Evolutionary conservation across 2,797 vertebrate species (phyloP).

Genomic region (Sebastiscus albofasciatus): DNA sequence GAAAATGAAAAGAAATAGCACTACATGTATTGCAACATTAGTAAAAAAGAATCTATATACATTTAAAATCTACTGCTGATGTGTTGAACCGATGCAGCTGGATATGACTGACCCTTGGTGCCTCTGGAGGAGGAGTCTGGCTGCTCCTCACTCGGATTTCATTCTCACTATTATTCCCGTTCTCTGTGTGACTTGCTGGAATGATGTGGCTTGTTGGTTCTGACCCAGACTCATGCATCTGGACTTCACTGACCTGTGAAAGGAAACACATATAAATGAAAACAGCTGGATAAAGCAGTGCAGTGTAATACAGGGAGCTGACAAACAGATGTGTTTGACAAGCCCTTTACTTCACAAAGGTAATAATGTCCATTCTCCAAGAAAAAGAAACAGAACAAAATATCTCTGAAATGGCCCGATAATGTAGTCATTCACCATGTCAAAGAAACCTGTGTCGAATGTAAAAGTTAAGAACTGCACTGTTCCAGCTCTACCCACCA

Average conservation of each 20-base stretch:
- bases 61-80: neutral
- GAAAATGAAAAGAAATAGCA: neutral
- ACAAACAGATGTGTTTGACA: neutral
- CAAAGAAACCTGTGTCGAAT: slow-evolving; percentile 53
- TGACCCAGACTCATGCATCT: slow-evolving; percentile 99
- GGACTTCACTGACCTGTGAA: slow-evolving; percentile 93
- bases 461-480: slow-evolving; percentile 74
- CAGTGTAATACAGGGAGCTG: neutral
- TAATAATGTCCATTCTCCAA: neutral
- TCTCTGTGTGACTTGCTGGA: slow-evolving; percentile 89
- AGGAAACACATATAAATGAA: slow-evolving; percentile 77
- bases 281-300: slow-evolving; percentile 1
- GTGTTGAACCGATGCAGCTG: slow-evolving; percentile 82
- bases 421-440: neutral
- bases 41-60: neutral
- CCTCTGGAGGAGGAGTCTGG: slow-evolving; percentile 88
- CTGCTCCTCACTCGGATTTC: slow-evolving; percentile 90
- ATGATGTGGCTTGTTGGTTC: slow-evolving; percentile 92
- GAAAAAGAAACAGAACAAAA: neutral
- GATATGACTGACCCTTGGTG: slow-evolving; percentile 85
- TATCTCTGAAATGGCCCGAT: neutral
- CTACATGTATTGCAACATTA: too few relatives aligned
- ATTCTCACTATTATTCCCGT: slow-evolving; percentile 89
- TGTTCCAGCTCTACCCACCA: slow-evolving; percentile 76
- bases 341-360: neutral